Percentiles rank a stretch among this genome's conserved stretches.
Evolutionary conservation across 2,113 vertebrate genomes (phyloP).

Genomic region (Sigmodon hispidus): DNA sequence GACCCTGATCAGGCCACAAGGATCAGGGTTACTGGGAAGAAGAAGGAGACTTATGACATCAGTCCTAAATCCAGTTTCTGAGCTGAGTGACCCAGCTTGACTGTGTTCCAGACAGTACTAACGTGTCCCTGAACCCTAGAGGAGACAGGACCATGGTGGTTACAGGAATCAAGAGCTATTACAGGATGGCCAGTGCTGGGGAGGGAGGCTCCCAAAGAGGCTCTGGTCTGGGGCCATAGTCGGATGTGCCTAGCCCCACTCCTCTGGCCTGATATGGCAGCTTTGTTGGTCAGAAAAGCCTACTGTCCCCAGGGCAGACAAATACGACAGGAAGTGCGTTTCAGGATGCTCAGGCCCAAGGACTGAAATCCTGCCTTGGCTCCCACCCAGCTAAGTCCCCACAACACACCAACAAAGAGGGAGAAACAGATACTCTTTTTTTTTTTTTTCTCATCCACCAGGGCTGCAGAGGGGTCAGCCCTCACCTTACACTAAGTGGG

Average conservation of each 20-base stretch:
- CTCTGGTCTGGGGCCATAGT: not conserved
- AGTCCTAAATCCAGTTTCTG: not conserved
- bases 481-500: not conserved
- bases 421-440: no score
- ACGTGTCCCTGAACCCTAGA: not conserved
- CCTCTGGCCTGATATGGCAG: not conserved
- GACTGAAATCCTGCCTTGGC: not conserved
- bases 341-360: rapidly evolving
- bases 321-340: not conserved
- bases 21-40: not conserved
- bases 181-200: not conserved
- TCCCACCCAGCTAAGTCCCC: not conserved
- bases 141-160: not conserved
- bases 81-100: not conserved
- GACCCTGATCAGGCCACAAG: not conserved
- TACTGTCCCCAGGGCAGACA: not conserved
- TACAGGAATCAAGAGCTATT: not conserved
- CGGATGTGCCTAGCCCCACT: not conserved
- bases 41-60: not conserved
- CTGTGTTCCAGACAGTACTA: not conserved
- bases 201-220: not conserved
- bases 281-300: not conserved
- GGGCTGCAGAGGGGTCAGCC: no score
- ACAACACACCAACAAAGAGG: not conserved
- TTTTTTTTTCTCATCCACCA: not conserved